Base-by-base conservation (phyloP, 2,797 vertebrate species). In the Neomorphus geoffroyi region DNA sequence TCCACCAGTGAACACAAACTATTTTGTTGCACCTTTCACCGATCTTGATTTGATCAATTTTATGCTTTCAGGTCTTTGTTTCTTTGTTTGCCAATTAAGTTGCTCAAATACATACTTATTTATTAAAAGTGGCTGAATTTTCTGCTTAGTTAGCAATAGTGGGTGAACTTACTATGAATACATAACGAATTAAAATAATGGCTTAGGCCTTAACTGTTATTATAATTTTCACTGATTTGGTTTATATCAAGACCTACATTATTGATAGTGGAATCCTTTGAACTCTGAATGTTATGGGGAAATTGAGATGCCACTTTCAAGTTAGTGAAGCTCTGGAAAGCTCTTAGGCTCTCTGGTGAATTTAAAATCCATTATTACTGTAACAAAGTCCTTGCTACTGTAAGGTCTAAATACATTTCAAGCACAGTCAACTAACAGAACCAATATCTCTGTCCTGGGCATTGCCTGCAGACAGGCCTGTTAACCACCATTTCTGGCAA, bases 11-110 rank as follows among this genome's bases (percentile, higher is more conserved):
- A 94, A 88, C 77, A 82, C 17, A 65, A 93, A 89, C 79, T 91
- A 58, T 92, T 84, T 67, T 86, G 33, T 64, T 90, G 48, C 30
- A 87, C 24, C 30, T 90, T 90, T 89, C 65, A 86, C 43, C 3
- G 1, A 54, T 73, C 35, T 73, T 86, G 80, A 91, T 72, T 87
- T 86, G 58, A 91, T 92, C 35, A 71, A 83, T 71, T 93, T 94
- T 96, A 86, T 86, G 60, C 46, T 81, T 92, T 92, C 30, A 33
- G 58, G 41, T 15, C n/a, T 77, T 91, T 86, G 80, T 96, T 96
- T 89, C 88, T 78, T 75, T 39, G 96, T 85, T 90, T 96, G 54
- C 60, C 64, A 91, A 93, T 88, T 74, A 90, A 92, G 83, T 82
- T 92, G 39, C 50, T 90, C 70, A 78, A 94, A 94, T 65, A 89